Evolutionary conservation across 2,113 vertebrate genomes (phyloP).

Genomic region (Phylloscopus trochilus): DNA sequence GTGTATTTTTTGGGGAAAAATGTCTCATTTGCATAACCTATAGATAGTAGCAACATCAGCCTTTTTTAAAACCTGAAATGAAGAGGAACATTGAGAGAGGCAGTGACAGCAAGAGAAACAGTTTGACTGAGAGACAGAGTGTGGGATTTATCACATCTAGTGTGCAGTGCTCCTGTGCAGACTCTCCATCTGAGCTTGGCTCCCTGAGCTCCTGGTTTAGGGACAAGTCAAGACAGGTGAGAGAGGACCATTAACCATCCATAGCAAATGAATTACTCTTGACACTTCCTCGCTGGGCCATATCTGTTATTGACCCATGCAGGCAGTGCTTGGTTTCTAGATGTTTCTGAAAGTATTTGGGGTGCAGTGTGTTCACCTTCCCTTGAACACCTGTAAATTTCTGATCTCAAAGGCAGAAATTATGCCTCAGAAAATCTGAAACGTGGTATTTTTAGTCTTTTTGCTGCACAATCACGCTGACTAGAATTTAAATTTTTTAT

Average conservation of each 20-base stretch:
- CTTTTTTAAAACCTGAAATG: neutral
- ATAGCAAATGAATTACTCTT: neutral
- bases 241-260: neutral
- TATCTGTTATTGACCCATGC: neutral
- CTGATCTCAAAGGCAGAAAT: neutral
- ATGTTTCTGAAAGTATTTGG: neutral
- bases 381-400: neutral
- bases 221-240: neutral
- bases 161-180: neutral
- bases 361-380: neutral
- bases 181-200: neutral
- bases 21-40: constrained; percentile 17
- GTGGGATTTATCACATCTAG: neutral
- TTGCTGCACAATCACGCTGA: neutral
- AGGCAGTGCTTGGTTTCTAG: neutral
- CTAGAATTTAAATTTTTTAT: constrained; percentile 29
- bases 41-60: neutral
- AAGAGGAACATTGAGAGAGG: neutral
- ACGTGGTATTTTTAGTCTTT: constrained; percentile 2
- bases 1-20: neutral
- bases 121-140: neutral
- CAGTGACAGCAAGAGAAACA: neutral
- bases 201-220: neutral
- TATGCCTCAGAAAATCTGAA: neutral
- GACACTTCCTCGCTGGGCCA: neutral